Percentiles rank a stretch among this genome's conserved stretches.
Evolutionary conservation across 64 coral and sea anemone species (phyloP).

Genomic region (Acropora yongei): DNA sequence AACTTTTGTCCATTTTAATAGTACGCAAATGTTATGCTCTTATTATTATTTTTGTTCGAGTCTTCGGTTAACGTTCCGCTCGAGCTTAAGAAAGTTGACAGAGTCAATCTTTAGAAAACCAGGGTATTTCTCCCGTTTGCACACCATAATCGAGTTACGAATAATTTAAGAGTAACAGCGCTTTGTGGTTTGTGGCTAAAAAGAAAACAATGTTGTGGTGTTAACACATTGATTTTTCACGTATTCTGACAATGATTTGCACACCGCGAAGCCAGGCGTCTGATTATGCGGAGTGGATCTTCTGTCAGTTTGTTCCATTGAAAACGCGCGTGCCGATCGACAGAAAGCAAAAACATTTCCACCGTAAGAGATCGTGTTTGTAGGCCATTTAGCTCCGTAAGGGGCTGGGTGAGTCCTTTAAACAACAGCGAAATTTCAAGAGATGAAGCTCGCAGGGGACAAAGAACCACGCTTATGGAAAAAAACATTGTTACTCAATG

Average conservation of each 20-base stretch:
- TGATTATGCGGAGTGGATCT: background rate
- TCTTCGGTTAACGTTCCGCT: background rate
- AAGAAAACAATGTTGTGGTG: background rate
- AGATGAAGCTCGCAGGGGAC: background rate
- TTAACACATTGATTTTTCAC: background rate
- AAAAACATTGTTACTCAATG: background rate
- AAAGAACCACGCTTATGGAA: background rate
- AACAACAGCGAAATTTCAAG: background rate
- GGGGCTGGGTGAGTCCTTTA: background rate
- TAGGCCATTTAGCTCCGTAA: constrained; percentile 23
- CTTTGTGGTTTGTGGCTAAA: constrained; percentile 20
- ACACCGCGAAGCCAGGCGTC: background rate
- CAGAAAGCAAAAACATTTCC: background rate
- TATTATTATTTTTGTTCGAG: background rate
- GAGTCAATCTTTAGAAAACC: background rate
- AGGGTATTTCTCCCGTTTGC: background rate
- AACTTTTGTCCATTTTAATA: constrained; percentile 1
- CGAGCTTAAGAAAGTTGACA: background rate
- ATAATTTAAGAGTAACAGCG: constrained; percentile 43
- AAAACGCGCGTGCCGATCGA: background rate
- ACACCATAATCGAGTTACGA: constrained; percentile 11
- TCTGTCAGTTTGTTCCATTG: background rate
- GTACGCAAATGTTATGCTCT: background rate
- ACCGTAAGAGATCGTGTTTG: background rate
- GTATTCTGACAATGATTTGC: background rate